Conservation (phyloP, 2,797 vertebrate genomes). For the Graptemys geographica region DNA sequence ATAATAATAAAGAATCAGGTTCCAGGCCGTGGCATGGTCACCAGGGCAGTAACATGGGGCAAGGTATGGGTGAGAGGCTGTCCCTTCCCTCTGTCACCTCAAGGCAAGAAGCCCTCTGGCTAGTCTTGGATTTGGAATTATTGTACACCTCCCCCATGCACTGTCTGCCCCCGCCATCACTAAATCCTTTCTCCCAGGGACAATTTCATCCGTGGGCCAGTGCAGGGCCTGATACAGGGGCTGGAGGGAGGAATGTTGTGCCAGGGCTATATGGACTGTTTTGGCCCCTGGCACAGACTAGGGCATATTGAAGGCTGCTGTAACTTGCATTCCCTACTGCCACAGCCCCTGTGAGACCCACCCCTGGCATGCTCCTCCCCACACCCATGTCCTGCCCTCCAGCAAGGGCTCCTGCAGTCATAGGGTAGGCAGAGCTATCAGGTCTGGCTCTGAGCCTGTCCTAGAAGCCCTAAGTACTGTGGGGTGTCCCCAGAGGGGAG, state of each 20-base stretch:
- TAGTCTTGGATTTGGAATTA: neutral
- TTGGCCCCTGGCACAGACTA: neutral
- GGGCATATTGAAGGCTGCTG: neutral
- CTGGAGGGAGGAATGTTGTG: neutral
- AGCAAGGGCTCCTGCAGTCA: neutral
- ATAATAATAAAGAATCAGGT: neutral
- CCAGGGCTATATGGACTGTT: neutral
- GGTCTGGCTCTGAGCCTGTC: neutral
- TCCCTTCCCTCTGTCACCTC: neutral
- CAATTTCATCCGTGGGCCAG: no score
- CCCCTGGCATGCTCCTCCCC: neutral
- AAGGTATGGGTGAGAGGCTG: neutral
- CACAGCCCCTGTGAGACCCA: neutral
- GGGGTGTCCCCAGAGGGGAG: neutral
- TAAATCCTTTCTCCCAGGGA: no score
- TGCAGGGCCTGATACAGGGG: neutral
- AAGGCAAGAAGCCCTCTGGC: neutral
- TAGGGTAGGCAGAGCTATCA: neutral
- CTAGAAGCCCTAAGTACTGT: neutral
- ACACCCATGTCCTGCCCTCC: neutral
- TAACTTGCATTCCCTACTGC: no score
- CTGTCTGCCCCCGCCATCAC: no score
- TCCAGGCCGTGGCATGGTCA: neutral
- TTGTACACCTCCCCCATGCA: neutral
- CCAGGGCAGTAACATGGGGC: neutral